phyloP scores from a whole-genome alignment of 2,888 invertebrate genomes.

The Rhodophaea formosa region DNA sequence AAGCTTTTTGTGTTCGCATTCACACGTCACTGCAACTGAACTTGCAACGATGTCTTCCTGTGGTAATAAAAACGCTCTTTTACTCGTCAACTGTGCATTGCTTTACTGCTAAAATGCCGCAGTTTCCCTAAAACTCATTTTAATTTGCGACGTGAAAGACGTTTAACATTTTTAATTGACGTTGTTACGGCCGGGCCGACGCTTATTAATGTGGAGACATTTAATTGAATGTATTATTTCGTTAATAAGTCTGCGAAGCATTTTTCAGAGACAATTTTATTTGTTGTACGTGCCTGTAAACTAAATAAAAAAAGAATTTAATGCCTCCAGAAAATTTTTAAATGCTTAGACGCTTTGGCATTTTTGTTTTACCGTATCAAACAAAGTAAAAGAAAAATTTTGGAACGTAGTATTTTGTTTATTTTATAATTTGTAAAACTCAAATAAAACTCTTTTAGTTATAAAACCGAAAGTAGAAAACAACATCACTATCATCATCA shows the following conservation, averaged over 20 bases:
- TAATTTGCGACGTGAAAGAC: constrained; percentile 23
- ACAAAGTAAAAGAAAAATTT: not conserved
- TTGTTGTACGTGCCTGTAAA: constrained; percentile 28
- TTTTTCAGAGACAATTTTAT: constrained; percentile 33
- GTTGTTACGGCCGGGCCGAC: constrained; percentile 27
- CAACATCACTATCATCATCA: too few relatives aligned
- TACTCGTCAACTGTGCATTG: not conserved
- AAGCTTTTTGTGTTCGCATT: too few relatives aligned
- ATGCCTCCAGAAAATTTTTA: not conserved
- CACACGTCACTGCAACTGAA: too few relatives aligned
- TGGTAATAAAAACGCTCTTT: not conserved
- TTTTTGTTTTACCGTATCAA: not conserved
- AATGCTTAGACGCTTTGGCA: not conserved
- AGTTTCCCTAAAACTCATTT: constrained; percentile 14
- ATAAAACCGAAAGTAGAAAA: too few relatives aligned
- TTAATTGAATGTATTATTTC: constrained; percentile 35
- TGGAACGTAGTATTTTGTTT: too few relatives aligned
- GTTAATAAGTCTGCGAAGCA: constrained; percentile 26
- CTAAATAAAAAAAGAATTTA: constrained; percentile 15
- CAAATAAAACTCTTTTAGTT: too few relatives aligned
- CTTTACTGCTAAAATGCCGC: not conserved
- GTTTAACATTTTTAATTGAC: constrained; percentile 36
- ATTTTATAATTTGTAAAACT: too few relatives aligned
- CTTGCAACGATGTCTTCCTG: too few relatives aligned
- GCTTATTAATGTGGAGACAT: constrained; percentile 41